Conservation (phyloP, 2,888 invertebrate genomes). For the Troides oblongomaculatus region DNA sequence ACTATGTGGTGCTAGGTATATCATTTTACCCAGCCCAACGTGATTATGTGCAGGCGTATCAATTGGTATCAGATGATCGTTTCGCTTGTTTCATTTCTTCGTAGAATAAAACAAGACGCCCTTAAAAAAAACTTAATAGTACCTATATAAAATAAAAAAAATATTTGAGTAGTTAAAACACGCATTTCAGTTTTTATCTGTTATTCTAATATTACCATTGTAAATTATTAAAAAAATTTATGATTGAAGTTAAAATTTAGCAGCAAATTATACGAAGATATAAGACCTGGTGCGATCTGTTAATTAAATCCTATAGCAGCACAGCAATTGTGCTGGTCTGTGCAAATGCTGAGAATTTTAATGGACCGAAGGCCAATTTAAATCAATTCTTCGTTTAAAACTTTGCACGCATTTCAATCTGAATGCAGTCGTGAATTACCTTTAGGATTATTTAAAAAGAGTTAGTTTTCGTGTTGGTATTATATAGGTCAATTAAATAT, state of each 20-base stretch:
- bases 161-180: not conserved
- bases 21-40: no score
- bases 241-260: not conserved
- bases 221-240: not conserved
- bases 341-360: slow-evolving; percentile 8
- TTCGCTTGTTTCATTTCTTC: no score
- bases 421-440: not conserved
- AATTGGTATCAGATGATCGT: no score
- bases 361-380: slow-evolving; percentile 39
- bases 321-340: not conserved
- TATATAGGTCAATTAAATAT: no score
- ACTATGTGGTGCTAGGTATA: no score
- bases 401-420: slow-evolving; percentile 6
- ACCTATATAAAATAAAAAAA: not conserved
- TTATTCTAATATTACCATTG: no score
- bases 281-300: not conserved
- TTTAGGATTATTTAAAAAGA: no score
- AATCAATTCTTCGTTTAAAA: slow-evolving; percentile 38
- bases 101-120: no score
- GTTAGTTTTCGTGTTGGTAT: no score
- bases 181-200: not conserved
- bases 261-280: not conserved
- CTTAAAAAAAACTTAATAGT: not conserved
- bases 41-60: no score
- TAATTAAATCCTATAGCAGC: not conserved